Evolutionary conservation across 2,113 vertebrate genomes (phyloP), one percentile per base, ranked within the genome.

Genomic region (Tychaedon coryphoeus): DNA sequence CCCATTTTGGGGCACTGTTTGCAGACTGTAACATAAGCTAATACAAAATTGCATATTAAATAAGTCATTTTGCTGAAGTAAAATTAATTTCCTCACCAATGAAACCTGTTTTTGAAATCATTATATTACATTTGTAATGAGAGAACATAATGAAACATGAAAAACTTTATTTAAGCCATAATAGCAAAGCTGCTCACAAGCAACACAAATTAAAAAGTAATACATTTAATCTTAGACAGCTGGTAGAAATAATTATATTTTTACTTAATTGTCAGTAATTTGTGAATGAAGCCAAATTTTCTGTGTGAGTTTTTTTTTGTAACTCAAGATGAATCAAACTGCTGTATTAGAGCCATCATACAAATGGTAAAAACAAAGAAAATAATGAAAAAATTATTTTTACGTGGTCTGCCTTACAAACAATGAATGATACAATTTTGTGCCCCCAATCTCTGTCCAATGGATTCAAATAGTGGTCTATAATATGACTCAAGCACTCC

Each of bases 71-170:
- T 92, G 47, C 47, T 74, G 57, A 91, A 97, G 34, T 79, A 95
- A 96, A 97, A 94, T 94, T 96, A 90, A 57, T 93, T 97, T 96
- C 40, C 58, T 90, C 56, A 77, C 64, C 92, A 97, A 92, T 86
- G 62, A 97, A 97, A 90, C 57, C 81, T 82, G 75, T 47, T 83
- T 92, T 97, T 96, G 87, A 92, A 94, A 97, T 97, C 84, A 97
- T 96, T 97, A 96, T 93, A 98, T 98, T 98, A 97, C 97, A 96
- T 98, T 98, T 97, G 88, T 97, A 98, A 97, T 97, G 97, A 97
- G 75, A 90, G 64, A 97, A 78, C 29, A 92, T 96, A 97, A 97
- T 97, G 95, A 97, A 97, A 97, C 94, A 97, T 95, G 67, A 96
- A 98, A 96, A 98, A 97, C 88, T 96, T 98, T 98, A 97, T 97